These are phyloP conservation scores for Bungarus multicinctus DNA, from an alignment of 2,113 vertebrate species.

Conservation along the genomic window DNA sequence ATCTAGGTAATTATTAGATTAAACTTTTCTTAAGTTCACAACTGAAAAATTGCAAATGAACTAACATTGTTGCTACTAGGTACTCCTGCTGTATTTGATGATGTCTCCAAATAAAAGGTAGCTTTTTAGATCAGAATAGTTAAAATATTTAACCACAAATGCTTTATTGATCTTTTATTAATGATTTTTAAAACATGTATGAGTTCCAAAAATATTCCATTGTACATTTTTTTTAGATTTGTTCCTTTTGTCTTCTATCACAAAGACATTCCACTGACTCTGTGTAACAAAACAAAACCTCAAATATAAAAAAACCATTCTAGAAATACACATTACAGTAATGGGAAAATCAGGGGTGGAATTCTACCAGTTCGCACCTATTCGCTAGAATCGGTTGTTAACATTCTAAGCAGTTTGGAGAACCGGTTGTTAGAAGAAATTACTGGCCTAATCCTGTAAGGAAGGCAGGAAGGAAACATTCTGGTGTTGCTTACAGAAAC, in stretches of 20 bases:
- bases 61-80: not conserved
- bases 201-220: not conserved
- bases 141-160: not conserved
- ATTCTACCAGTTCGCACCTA: no score
- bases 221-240: not conserved
- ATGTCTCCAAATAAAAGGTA: not conserved
- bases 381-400: no score
- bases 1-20: slow-evolving; percentile 6
- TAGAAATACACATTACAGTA: not conserved
- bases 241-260: not conserved
- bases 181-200: not conserved
- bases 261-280: not conserved
- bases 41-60: not conserved
- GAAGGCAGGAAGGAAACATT: no score
- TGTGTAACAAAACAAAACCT: not conserved
- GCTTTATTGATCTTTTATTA: not conserved
- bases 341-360: not conserved
- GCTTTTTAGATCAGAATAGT: not conserved
- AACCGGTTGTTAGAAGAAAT: no score
- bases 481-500: no score
- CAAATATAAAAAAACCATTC: not conserved
- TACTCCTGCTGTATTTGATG: not conserved
- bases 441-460: no score
- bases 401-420: no score
- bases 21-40: not conserved